Evolutionary conservation across 2,113 vertebrate genomes (phyloP), one percentile per base, ranked within the genome.

Genomic region (Aleadryas rufinucha): DNA sequence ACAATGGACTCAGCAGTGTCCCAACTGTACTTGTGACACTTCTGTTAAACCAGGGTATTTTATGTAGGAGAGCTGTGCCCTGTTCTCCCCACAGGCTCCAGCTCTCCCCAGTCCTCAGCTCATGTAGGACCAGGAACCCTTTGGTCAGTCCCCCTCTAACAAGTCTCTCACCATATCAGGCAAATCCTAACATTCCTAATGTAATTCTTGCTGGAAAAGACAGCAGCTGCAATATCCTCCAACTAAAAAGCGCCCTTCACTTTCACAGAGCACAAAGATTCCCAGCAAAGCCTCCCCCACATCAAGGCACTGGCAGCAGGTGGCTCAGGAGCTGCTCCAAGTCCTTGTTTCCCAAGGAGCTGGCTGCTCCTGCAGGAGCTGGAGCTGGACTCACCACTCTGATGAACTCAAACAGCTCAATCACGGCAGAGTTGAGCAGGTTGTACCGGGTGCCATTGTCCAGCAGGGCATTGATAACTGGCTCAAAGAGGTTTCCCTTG

Each of bases 361-460:
- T 3, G 56, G n/a, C 22, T 3, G 23, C 69, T 66, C 56, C 65
- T 7, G 9, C 1, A 4, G 11, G 30, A 61, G 54, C 26, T 39
- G 57, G 39, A 45, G 65, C 4, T 49, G 66, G 35, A 98, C 99
- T 95, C 97, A 99, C 99, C 99, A 99, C 99, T 98, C 98, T 98
- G 97, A 99, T 99, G 98, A 99, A 99, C 94, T 99, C 99, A 71
- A 99, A 99, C 39, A 99, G 98, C 93, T 99, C 99, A 54, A 99
- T 98, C 94, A 99, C 98, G 84, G 99, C 99, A 2, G 99, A 99
- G 98, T 99, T 99, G 84, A 99, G 98, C 41, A 99, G 98, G 94
- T 99, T 99, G 98, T 99, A 99, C 96, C 99, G 98, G 37, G 99
- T 99, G 92, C 99, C 99, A 31, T 99, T 99, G 97, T 99, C 99